Conservation (phyloP, 2,888 invertebrate species). For the Criorhina ranunculi region DNA sequence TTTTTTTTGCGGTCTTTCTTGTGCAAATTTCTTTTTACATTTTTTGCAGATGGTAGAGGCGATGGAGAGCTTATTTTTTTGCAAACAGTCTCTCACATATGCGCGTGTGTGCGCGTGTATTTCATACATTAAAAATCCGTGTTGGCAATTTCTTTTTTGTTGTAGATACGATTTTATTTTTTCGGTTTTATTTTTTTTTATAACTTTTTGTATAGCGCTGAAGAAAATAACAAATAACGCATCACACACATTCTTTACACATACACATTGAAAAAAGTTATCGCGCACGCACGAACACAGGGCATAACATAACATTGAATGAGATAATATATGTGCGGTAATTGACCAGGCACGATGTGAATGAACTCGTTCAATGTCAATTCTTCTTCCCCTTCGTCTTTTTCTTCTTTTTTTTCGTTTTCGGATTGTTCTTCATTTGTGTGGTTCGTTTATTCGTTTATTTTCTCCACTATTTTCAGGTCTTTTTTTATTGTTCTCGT, state of each 20-base stretch:
- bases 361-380: constrained; percentile 85
- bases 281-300: constrained; percentile 48
- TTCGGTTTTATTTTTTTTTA: constrained; percentile 10
- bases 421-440: constrained; percentile 45
- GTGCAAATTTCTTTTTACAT: constrained; percentile 10
- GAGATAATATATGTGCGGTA: constrained; percentile 79
- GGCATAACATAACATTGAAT: constrained; percentile 55
- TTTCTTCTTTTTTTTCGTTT: constrained; percentile 15
- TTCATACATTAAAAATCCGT: neutral
- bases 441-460: constrained; percentile 47
- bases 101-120: neutral
- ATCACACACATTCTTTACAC: constrained; percentile 36
- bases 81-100: constrained; percentile 4
- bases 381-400: constrained; percentile 73
- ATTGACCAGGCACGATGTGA: constrained; percentile 83
- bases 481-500: constrained; percentile 19
- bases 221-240: constrained; percentile 43
- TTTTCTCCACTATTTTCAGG: constrained; percentile 27
- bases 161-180: constrained; percentile 12
- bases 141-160: constrained; percentile 9
- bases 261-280: constrained; percentile 10
- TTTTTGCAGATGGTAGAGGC: constrained; percentile 13
- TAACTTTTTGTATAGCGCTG: constrained; percentile 30
- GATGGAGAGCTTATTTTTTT: constrained; percentile 22
- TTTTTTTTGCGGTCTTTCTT: constrained; percentile 20